phyloP scores from a whole-genome alignment of 1,140 invertebrate genomes.

The Drosophila persimilis region DNA sequence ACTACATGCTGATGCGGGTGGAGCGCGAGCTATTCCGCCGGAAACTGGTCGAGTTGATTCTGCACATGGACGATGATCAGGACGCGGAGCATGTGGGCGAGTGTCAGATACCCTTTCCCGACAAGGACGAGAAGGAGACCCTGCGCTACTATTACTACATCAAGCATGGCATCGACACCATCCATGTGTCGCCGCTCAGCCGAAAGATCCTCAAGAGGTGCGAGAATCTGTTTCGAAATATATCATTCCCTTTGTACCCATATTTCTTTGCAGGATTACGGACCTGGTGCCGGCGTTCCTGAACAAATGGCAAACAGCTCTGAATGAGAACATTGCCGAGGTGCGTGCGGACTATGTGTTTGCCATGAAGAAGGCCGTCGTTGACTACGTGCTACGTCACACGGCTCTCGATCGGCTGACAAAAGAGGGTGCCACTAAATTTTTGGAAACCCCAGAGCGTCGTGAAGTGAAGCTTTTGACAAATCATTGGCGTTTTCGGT shows the following conservation, averaged over 20 bases:
- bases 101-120: conserved; percentile 83
- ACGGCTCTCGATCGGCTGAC: conserved; percentile 81
- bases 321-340: conserved; percentile 86
- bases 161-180: conserved; percentile 93
- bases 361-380: conserved; percentile 93
- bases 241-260: background rate
- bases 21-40: conserved; percentile 92
- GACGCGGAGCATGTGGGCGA: conserved; percentile 72
- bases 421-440: conserved; percentile 74
- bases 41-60: conserved; percentile 89
- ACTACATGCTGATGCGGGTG: conserved; percentile 85
- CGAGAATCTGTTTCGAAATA: background rate
- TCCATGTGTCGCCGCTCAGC: conserved; percentile 91
- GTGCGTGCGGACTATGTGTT: conserved; percentile 91
- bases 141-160: conserved; percentile 95
- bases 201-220: conserved; percentile 85
- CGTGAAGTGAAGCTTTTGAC: conserved; percentile 84
- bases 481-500: conserved; percentile 82
- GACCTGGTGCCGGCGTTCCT: conserved; percentile 84
- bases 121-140: conserved; percentile 87
- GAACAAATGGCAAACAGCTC: conserved; percentile 85
- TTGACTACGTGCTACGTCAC: conserved; percentile 94
- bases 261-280: conserved; percentile 72
- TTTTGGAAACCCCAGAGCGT: conserved; percentile 83
- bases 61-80: conserved; percentile 83